Percentiles rank a stretch among this genome's conserved stretches.
These are phyloP conservation scores for Phacellophora camtschatica DNA, from an alignment of 30 jellyfish, hydroid and myxozoan genomes.

Conservation along the genomic window DNA sequence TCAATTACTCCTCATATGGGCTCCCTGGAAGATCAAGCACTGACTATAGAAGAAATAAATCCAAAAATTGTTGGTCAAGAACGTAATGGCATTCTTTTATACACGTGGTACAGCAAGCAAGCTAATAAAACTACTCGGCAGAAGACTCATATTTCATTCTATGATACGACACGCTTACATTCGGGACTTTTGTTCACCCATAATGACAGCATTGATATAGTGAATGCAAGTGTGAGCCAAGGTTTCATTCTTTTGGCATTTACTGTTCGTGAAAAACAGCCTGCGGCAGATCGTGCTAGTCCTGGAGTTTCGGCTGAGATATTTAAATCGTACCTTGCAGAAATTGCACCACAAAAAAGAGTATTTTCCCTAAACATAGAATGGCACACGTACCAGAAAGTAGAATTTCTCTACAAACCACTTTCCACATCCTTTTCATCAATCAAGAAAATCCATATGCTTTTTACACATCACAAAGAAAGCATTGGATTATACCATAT, in stretches of 20 bases:
- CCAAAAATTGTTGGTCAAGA: constrained; percentile 83
- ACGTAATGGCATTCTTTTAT: constrained; percentile 62
- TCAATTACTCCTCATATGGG: constrained; percentile 25
- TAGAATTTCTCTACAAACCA: constrained; percentile 63
- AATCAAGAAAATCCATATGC: constrained; percentile 17
- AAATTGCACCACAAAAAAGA: constrained; percentile 80
- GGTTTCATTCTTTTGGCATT: constrained; percentile 67
- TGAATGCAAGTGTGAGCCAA: constrained; percentile 73
- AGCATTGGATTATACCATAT: constrained; percentile 74
- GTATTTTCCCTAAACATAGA: constrained; percentile 78
- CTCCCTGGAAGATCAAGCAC: not conserved
- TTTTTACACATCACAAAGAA: constrained; percentile 79
- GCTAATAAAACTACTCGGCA: not conserved
- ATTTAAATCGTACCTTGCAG: constrained; percentile 80
- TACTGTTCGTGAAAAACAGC: constrained; percentile 54
- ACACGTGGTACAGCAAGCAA: constrained; percentile 51
- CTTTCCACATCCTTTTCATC: not conserved
- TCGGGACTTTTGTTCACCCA: constrained; percentile 58
- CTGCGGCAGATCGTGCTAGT: not conserved
- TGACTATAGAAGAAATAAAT: not conserved
- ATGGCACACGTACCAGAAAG: constrained; percentile 85
- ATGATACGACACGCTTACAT: constrained; percentile 14
- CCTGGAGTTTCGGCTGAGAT: constrained; percentile 47
- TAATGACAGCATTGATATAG: constrained; percentile 65
- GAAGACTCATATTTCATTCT: constrained; percentile 69